These are phyloP conservation scores for Epinephelus coioides DNA, from an alignment of 2,797 vertebrate genomes.

Conservation along the genomic window DNA sequence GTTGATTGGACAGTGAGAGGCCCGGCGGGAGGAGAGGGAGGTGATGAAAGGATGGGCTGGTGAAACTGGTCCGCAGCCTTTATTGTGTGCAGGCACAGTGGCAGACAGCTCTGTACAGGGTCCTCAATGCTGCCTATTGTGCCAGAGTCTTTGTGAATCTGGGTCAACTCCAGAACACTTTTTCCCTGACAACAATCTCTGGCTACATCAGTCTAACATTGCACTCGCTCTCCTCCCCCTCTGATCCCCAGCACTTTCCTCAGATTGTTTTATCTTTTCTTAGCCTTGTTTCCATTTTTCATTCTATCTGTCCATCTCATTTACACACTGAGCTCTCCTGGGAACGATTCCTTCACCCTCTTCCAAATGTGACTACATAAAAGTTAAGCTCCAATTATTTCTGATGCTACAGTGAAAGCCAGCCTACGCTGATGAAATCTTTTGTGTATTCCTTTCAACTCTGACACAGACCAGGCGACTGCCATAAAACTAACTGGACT, in stretches of 20 bases:
- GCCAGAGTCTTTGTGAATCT: slow-evolving; percentile 60
- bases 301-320: slow-evolving; percentile 58
- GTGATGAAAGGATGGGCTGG: slow-evolving; percentile 47
- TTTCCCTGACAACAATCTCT: slow-evolving; percentile 34
- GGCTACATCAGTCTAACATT: slow-evolving; percentile 21
- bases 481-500: slow-evolving; percentile 42
- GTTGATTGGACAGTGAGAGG: slow-evolving; percentile 57
- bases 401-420: slow-evolving; percentile 13
- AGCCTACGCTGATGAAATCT: slow-evolving; percentile 14
- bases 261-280: slow-evolving; percentile 15
- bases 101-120: slow-evolving; percentile 47
- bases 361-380: not conserved
- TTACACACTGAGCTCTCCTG: slow-evolving; percentile 20
- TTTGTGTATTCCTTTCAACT: slow-evolving; percentile 30
- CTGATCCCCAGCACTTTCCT: slow-evolving; percentile 8
- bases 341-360: not conserved
- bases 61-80: slow-evolving; percentile 37
- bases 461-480: slow-evolving; percentile 51
- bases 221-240: not conserved
- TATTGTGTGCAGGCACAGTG: slow-evolving; percentile 48
- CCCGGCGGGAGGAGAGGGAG: slow-evolving; percentile 38
- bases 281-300: slow-evolving; percentile 59
- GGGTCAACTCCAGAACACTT: slow-evolving; percentile 64
- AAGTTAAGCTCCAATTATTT: not conserved
- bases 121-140: slow-evolving; percentile 57